A percentile compares a stretch with the other conserved stretches of the same genome.
Conservation (phyloP, 2,888 invertebrate genomes). For the Eutolmus rufibarbis region DNA sequence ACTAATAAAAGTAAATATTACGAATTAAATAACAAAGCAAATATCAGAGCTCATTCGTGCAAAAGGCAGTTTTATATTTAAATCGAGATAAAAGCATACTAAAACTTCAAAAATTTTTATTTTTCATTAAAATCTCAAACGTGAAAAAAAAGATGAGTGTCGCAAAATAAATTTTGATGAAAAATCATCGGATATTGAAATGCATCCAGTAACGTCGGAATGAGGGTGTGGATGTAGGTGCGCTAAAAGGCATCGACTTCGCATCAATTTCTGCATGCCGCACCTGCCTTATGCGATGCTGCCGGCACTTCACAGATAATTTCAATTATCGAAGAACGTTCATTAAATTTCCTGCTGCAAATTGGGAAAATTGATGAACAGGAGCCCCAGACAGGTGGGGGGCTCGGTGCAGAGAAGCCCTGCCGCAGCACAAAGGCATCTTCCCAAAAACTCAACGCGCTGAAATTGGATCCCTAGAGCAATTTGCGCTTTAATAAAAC, state of each 20-base stretch:
- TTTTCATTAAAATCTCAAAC: neutral
- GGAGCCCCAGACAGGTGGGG: neutral
- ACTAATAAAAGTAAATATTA: too few species aligned
- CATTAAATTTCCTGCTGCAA: neutral
- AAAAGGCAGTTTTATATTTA: neutral
- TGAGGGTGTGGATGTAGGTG: neutral
- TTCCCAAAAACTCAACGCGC: neutral
- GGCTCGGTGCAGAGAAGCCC: neutral
- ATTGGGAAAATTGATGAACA: neutral
- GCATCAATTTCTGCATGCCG: neutral
- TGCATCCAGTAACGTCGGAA: neutral
- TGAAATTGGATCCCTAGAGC: neutral
- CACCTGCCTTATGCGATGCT: neutral
- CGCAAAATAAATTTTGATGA: neutral
- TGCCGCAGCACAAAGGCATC: neutral
- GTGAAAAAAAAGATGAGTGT: neutral
- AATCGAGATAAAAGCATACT: neutral
- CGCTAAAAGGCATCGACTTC: neutral
- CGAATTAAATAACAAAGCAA: too few species aligned
- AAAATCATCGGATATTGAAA: neutral
- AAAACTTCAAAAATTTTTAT: neutral
- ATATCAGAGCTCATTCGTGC: too few species aligned
- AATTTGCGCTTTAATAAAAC: constrained; percentile 20
- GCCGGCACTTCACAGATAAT: neutral
- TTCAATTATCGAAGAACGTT: neutral